phyloP scores from a whole-genome alignment of 2,888 invertebrate genomes.

The Gisinianus flammeolus region DNA sequence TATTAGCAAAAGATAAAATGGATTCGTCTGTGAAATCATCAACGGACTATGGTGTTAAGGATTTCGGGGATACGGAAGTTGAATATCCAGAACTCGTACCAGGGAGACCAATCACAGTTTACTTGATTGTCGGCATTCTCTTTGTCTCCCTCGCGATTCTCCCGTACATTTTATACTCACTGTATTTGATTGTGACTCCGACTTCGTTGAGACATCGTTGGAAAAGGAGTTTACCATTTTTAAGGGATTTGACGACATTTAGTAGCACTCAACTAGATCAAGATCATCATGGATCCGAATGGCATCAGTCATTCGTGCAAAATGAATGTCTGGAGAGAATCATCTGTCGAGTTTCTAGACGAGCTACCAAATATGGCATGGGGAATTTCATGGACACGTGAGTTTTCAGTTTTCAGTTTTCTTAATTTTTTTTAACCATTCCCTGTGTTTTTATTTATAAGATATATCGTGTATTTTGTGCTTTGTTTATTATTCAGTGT shows the following conservation, averaged over 20 bases:
- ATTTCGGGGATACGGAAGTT: neutral
- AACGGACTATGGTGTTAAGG: too few species aligned
- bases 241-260: neutral
- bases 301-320: neutral
- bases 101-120: neutral
- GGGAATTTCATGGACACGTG: neutral
- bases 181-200: neutral
- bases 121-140: neutral
- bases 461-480: too few species aligned
- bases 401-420: neutral
- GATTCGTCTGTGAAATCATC: too few species aligned
- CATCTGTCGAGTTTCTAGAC: neutral
- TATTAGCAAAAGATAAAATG: too few species aligned
- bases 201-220: neutral
- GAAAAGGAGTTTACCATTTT: neutral
- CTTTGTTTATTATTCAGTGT: neutral
- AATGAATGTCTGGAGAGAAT: neutral
- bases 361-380: neutral
- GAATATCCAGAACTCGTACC: conserved; percentile 1
- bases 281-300: neutral
- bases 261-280: neutral
- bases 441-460: neutral
- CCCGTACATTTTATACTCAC: neutral
- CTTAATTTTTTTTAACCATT: neutral
- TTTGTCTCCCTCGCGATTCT: neutral